Conservation (phyloP, 2,797 vertebrate genomes). For the Malurus leucopterus region DNA sequence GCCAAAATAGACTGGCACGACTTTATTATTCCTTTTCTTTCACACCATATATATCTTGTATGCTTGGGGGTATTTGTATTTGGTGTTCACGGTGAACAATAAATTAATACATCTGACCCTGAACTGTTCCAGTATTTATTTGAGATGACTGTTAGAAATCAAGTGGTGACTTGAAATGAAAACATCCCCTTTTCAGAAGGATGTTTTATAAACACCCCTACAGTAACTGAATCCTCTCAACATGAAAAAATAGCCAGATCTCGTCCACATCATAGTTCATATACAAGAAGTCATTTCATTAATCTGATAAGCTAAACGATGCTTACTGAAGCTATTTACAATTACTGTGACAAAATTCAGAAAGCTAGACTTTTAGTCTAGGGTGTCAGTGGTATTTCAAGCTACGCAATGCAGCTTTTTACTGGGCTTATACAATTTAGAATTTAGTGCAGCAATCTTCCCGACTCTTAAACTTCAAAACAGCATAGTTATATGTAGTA, state of each 20-base stretch:
- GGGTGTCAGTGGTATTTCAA: constrained; percentile 86
- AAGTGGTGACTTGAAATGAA: not conserved
- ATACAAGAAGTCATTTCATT: constrained; percentile 72
- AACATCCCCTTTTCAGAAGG: constrained; percentile 40
- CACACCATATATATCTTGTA: not conserved
- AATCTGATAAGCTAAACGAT: constrained; percentile 77
- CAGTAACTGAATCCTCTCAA: constrained; percentile 70
- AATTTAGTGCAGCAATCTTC: constrained; percentile 99
- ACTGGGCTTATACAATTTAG: constrained; percentile 83
- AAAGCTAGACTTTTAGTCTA: constrained; percentile 83
- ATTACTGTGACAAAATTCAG: constrained; percentile 81
- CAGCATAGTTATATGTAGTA: constrained; percentile 99
- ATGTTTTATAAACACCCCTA: constrained; percentile 44
- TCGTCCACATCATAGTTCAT: constrained; percentile 66
- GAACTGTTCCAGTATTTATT: constrained; percentile 58
- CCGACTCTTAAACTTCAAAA: constrained; percentile 99
- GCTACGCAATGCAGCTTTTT: constrained; percentile 79
- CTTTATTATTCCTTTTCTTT: not conserved
- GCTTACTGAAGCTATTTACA: constrained; percentile 92
- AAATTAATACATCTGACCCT: constrained; percentile 27
- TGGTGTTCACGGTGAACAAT: not conserved
- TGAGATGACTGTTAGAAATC: constrained; percentile 44
- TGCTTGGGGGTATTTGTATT: not conserved
- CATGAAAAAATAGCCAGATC: constrained; percentile 70
- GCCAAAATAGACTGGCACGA: not conserved